Percentiles rank a stretch among this genome's conserved stretches.
Evolutionary conservation across 2,888 invertebrate species (phyloP).

Genomic region (Rhingia campestris): DNA sequence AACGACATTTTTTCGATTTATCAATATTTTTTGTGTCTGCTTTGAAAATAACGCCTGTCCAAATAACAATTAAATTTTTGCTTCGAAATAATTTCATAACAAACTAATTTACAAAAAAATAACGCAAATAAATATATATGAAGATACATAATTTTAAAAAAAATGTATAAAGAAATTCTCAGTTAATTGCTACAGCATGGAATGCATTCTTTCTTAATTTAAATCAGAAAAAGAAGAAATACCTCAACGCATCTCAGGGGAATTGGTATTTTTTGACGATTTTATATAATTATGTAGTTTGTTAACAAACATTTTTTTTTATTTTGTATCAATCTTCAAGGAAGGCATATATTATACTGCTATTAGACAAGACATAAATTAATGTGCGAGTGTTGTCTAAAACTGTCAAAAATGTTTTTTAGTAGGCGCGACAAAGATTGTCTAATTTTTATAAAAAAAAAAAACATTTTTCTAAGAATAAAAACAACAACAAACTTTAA

Average conservation of each 20-base stretch:
- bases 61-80: background rate
- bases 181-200: constrained; percentile 46
- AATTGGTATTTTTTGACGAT: background rate
- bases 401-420: constrained; percentile 21
- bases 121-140: background rate
- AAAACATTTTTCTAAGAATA: no score
- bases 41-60: constrained; percentile 4
- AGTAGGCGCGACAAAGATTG: constrained; percentile 11
- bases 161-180: background rate
- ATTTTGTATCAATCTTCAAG: constrained; percentile 15
- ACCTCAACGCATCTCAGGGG: background rate
- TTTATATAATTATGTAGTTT: background rate
- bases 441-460: background rate
- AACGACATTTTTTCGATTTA: background rate
- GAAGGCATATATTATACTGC: constrained; percentile 47
- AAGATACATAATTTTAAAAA: background rate
- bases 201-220: constrained; percentile 57
- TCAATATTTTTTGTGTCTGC: background rate
- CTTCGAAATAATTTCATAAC: constrained; percentile 2
- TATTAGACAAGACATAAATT: constrained; percentile 40
- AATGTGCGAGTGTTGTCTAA: constrained; percentile 14
- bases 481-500: no score
- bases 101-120: background rate
- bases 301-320: constrained; percentile 10
- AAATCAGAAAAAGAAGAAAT: constrained; percentile 6